phyloP scores from a whole-genome alignment of 2,888 invertebrate genomes.

The Philonicus albiceps region DNA sequence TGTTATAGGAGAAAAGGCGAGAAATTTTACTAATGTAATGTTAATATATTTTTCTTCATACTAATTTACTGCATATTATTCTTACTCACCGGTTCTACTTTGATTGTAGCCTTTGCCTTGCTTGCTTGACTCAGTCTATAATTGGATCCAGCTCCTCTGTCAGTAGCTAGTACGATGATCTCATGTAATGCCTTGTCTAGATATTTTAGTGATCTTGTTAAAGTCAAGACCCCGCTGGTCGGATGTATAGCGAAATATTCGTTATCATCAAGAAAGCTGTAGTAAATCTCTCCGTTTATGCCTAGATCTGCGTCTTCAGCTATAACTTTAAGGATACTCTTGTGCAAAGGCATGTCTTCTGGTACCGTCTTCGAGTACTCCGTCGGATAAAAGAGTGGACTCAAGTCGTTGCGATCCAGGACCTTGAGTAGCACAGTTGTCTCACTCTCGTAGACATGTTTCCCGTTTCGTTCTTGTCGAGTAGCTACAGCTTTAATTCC shows the following conservation, averaged over 20 bases:
- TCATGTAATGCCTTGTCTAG: slow-evolving; percentile 75
- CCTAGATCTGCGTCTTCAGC: slow-evolving; percentile 98
- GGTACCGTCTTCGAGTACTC: slow-evolving; percentile 86
- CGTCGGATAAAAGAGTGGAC: slow-evolving; percentile 90
- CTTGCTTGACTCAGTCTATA: slow-evolving; percentile 68
- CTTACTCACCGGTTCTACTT: slow-evolving; percentile 70
- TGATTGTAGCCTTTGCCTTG: slow-evolving; percentile 78
- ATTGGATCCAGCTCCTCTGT: slow-evolving; percentile 73
- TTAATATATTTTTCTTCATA: background rate
- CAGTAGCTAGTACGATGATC: slow-evolving; percentile 83
- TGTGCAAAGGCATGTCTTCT: slow-evolving; percentile 87
- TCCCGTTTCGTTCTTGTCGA: slow-evolving; percentile 67
- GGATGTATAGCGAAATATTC: slow-evolving; percentile 93
- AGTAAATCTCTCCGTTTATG: slow-evolving; percentile 96
- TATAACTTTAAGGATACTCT: slow-evolving; percentile 77
- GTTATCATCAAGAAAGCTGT: slow-evolving; percentile 83
- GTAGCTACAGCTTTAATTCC: slow-evolving; percentile 77
- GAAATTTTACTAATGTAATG: background rate
- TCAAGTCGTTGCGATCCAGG: slow-evolving; percentile 88
- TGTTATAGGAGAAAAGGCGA: no score
- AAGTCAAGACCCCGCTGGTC: slow-evolving; percentile 85
- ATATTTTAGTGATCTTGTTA: slow-evolving; percentile 80
- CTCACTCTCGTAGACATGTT: slow-evolving; percentile 73
- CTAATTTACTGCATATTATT: background rate
- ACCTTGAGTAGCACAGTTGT: slow-evolving; percentile 76